Evolutionary conservation across 2,888 invertebrate species (phyloP), one percentile per base, ranked within the genome.

Genomic region (Sesamia inferens): DNA sequence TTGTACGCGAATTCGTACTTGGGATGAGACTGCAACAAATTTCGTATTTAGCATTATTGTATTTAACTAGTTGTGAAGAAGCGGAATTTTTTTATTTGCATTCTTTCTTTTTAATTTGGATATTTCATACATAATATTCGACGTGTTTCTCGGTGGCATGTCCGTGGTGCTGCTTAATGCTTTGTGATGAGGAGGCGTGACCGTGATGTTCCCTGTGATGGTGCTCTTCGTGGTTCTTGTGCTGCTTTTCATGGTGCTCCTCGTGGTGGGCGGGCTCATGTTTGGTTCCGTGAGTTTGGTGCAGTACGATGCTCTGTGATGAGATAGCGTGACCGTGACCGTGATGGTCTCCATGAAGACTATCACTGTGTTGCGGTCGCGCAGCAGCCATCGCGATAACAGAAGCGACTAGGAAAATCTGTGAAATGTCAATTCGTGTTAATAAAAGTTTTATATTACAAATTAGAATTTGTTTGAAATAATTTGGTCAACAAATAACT

Each of bases 1-100:
- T 94, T 92, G 87, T 96, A 96, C 81, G 94, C 92, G 87, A 94
- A 95, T 87, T 94, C 92, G 88, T 96, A 95, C 88, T 94, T 94
- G 42, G 95, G 94, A 77, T 94, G 93, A 47, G 94, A 78, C 91
- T 90, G 73, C 8, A 8, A 19, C 3, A 19, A 51, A 51, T 19
- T 19, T 19, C 8, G 7, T 19, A 51, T 3, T 51, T 16, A 51
- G 19, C 19, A 8, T 19, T 19, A 8, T 19, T 51, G 19, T 19
- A 3, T 8, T 8, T 51, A 51, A 51, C 13, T 31, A 31, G 3
- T 31, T 47, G 13, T 47, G 13, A 47, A 47, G 13, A 47, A 13
- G 13, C 13, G 13, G 44, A 47, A 47, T 0, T 4, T 47, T 47
- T 13, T 10, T 13, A 47, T 47, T 8, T 31, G 3, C 31, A 31